Evolutionary conservation across 2,113 vertebrate species (phyloP), one percentile per base, ranked within the genome.

Genomic region (Climacteris rufus): DNA sequence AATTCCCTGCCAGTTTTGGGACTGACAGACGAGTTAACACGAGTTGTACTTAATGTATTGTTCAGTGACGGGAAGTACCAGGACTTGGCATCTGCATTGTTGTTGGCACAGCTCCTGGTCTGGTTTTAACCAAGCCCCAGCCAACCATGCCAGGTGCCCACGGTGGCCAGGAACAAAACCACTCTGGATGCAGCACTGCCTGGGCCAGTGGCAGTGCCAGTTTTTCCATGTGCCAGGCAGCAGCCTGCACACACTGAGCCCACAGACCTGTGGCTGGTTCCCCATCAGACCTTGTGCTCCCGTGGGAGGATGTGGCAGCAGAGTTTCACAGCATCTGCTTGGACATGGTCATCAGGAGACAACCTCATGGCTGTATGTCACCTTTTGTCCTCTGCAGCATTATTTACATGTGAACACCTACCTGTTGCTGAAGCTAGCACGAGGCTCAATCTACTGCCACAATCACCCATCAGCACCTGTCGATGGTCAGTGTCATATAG

Each of bases 151-250:
- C 47, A 53, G 21, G 24, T 74, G 27, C 42, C 42, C 42, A 42
- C 15, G 42, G 42, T 79, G n/a, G 8, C 30, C 0, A 0, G 33
- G 18, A 27, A 47, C 15, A 52, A 63, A 4, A 20, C 6, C 24
- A 3, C 37, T 40, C 10, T 21, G 42, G 13, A 16, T 39, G 44
- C 1, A 7, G 22, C 33, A 16, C 66, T 27, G 13, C 24, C 81
- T 63, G n/a, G 45, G 6, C 44, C 0, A 0, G 24, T 42, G 76
- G 80, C 1, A 25, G 0, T 47, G 59, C 50, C 1, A 3, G 30
- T 23, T 35, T 44, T 30, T 35, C 35, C 3, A 3, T 0, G 0
- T 37, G 53, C 27, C 21, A 37, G 50, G 31, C 42, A 61, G 44
- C 82, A 57, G 68, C 22, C 33, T 2, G 19, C 33, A 28, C 1